Evolutionary conservation across 2,113 vertebrate species (phyloP).

Genomic region (Oxyruncus cristatus): DNA sequence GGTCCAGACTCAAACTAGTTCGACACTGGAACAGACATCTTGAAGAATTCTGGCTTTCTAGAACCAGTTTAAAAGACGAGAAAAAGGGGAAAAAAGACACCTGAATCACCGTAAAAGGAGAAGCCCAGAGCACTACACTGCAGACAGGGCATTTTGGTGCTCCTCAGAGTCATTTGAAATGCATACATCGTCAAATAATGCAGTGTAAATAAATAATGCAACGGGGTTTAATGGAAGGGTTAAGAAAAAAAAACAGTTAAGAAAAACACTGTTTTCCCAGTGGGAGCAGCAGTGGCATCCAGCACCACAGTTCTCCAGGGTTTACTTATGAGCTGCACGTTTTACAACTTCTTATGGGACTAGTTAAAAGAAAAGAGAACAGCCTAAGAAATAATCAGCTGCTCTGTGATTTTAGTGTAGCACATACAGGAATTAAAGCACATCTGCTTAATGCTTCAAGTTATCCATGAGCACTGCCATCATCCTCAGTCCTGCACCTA

Average conservation of each 20-base stretch:
- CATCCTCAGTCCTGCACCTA: not conserved
- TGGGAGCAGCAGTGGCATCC: not conserved
- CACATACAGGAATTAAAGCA: not conserved
- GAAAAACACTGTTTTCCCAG: not conserved
- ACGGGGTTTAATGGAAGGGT: not conserved
- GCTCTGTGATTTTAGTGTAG: not conserved
- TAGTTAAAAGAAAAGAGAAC: not conserved
- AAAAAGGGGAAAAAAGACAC: not conserved
- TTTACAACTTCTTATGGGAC: not conserved
- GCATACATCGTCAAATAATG: not conserved
- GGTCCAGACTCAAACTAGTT: not conserved
- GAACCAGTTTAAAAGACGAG: not conserved
- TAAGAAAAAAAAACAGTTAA: not conserved
- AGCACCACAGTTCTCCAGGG: not conserved
- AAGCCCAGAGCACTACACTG: not conserved
- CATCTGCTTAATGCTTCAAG: rapidly evolving
- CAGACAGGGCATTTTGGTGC: not conserved
- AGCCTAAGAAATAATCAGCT: not conserved
- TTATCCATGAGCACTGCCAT: rapidly evolving
- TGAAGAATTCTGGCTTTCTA: not conserved
- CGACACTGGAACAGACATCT: not conserved
- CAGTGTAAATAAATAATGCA: not conserved
- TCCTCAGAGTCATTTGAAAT: not conserved
- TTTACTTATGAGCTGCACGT: not conserved
- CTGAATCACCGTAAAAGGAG: not conserved